Percentiles rank a stretch among this genome's conserved stretches.
These are phyloP conservation scores for Drosophila prosaltans DNA, from an alignment of 1,140 invertebrate species.

Conservation along the genomic window DNA sequence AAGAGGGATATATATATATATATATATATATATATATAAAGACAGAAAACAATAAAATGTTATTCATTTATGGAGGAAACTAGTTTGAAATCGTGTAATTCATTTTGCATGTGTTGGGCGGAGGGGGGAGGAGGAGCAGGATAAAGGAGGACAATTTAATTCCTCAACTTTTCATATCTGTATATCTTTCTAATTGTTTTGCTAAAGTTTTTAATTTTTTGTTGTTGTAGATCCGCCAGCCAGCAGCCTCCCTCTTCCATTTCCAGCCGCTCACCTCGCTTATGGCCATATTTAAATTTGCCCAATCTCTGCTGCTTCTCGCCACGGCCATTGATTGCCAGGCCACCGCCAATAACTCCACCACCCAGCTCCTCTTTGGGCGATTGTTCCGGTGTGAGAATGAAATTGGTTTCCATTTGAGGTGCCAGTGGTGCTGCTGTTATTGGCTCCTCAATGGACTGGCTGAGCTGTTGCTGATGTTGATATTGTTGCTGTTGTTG, in stretches of 20 bases:
- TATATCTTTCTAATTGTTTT: neutral
- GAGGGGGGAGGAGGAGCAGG: neutral
- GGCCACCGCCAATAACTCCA: constrained; percentile 14
- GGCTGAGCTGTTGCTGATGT: constrained; percentile 23
- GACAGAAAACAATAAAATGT: neutral
- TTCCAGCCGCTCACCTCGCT: constrained; percentile 83
- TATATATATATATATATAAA: neutral
- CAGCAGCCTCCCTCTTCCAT: constrained; percentile 39
- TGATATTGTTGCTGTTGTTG: constrained; percentile 18
- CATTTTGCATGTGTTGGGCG: neutral
- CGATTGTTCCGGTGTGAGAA: constrained; percentile 68
- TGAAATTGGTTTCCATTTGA: constrained; percentile 14
- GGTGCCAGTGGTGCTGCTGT: no score
- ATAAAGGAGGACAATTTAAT: neutral
- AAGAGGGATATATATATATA: no score
- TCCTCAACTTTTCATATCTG: neutral
- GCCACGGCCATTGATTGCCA: constrained; percentile 10
- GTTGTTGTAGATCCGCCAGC: constrained; percentile 36
- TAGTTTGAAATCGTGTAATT: neutral
- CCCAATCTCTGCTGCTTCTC: constrained; percentile 83
- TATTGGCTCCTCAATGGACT: constrained; percentile 22
- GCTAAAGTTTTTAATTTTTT: constrained; percentile 15
- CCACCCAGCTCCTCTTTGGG: constrained; percentile 68
- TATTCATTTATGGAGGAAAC: neutral
- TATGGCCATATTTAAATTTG: constrained; percentile 84